Conservation (phyloP, 2,797 vertebrate genomes). For the Heterohyrax brucei region DNA sequence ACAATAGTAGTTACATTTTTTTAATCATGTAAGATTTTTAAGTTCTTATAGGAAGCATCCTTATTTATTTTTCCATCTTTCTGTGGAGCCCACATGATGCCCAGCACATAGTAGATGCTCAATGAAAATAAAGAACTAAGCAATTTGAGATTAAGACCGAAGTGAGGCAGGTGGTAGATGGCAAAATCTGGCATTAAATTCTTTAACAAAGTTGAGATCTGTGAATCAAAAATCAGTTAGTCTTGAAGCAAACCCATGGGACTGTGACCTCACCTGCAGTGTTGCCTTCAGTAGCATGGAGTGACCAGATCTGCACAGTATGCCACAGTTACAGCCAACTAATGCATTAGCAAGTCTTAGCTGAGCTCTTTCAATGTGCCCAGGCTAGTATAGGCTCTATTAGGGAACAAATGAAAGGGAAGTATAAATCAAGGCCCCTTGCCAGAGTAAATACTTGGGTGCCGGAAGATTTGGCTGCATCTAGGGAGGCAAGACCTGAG, state of each 20-base stretch:
- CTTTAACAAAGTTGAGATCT: conserved; percentile 5
- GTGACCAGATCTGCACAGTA: not conserved
- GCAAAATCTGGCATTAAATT: conserved; percentile 37
- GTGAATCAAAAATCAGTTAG: conserved; percentile 13
- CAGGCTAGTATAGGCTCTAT: not conserved
- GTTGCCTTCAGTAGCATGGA: not conserved
- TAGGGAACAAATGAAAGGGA: not conserved
- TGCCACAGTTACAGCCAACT: not conserved
- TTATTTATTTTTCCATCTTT: conserved; percentile 19
- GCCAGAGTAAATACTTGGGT: conserved; percentile 82
- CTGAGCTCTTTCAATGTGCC: not conserved
- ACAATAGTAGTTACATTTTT: not conserved
- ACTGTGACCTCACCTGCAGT: not conserved
- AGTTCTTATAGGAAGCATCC: not conserved
- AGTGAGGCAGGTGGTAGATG: not conserved
- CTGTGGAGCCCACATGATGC: not conserved
- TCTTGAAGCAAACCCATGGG: conserved; percentile 3
- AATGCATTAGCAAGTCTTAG: conserved; percentile 30
- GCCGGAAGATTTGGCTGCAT: conserved; percentile 65
- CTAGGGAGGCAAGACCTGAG: conserved; percentile 53
- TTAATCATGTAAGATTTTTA: not conserved
- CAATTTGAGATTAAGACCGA: not conserved
- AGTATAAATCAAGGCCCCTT: not conserved
- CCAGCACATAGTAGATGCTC: not conserved
- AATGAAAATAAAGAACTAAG: not conserved